Evolutionary conservation across 2,888 invertebrate species (phyloP).

Genomic region (Physocephala rufipes): DNA sequence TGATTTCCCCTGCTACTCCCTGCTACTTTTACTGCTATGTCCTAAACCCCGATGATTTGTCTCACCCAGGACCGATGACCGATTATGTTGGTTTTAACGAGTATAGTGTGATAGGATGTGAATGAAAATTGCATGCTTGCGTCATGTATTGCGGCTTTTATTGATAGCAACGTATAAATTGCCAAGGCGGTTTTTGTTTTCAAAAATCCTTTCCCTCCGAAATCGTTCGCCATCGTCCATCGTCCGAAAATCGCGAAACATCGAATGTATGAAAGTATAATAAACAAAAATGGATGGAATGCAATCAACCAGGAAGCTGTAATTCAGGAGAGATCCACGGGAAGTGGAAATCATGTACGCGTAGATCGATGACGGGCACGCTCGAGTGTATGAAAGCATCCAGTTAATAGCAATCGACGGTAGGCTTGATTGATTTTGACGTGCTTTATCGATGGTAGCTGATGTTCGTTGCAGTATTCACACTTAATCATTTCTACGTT

Average conservation of each 20-base stretch:
- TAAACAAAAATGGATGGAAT: too few species aligned
- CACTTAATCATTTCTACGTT: too few species aligned
- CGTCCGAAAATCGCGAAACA: too few species aligned
- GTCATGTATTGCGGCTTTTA: constrained; percentile 19
- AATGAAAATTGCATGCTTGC: not conserved
- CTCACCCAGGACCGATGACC: too few species aligned
- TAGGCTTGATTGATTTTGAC: too few species aligned
- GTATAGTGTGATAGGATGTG: constrained; percentile 4
- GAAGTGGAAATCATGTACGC: too few species aligned
- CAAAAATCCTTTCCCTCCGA: not conserved
- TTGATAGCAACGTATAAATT: constrained; percentile 13
- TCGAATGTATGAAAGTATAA: too few species aligned
- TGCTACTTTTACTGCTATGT: not conserved
- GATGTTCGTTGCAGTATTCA: not conserved
- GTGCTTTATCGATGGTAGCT: too few species aligned
- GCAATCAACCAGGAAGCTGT: too few species aligned
- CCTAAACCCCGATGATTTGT: not conserved
- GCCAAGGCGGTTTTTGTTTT: constrained; percentile 20
- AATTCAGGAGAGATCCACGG: too few species aligned
- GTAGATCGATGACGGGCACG: too few species aligned
- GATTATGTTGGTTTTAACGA: constrained; percentile 16
- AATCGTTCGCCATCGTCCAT: too few species aligned
- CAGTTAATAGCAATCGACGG: not conserved
- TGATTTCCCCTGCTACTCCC: not conserved
- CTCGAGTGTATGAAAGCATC: not conserved